Conservation (phyloP, 2,888 invertebrate genomes). For the Mactromeris polynyma region DNA sequence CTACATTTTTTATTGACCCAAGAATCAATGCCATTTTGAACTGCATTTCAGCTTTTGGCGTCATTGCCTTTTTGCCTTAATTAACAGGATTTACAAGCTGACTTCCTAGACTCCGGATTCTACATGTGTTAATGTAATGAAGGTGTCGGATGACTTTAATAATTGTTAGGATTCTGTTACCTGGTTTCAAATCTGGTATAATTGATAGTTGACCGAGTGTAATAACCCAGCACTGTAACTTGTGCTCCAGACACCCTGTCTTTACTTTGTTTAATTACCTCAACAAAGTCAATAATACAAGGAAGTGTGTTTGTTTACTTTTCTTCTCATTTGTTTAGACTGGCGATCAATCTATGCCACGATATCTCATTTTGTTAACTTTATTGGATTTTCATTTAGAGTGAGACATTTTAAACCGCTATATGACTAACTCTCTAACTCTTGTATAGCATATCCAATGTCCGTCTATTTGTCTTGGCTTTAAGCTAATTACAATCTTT, state of each 20-base stretch:
- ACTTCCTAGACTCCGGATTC: no score
- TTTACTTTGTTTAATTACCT: conserved; percentile 43
- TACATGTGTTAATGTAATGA: no score
- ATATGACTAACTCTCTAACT: not conserved
- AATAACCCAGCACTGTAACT: not conserved
- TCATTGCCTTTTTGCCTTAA: no score
- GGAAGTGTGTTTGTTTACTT: conserved; percentile 42
- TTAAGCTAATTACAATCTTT: not conserved
- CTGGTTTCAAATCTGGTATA: not conserved
- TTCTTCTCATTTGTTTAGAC: conserved; percentile 35
- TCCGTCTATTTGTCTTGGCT: not conserved
- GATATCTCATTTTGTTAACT: conserved; percentile 10
- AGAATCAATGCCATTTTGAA: no score
- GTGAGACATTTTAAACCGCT: not conserved
- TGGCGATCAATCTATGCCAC: conserved; percentile 14
- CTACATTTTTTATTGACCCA: no score
- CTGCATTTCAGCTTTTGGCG: no score
- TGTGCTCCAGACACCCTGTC: conserved; percentile 1
- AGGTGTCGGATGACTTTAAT: not conserved
- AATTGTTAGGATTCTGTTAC: not conserved
- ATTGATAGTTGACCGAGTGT: conserved; percentile 1
- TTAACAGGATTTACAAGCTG: no score
- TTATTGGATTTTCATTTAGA: conserved; percentile 19
- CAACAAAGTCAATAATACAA: conserved; percentile 36
- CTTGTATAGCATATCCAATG: not conserved